phyloP scores from a whole-genome alignment of 2,888 invertebrate genomes.

The Drosophila emarginata region DNA sequence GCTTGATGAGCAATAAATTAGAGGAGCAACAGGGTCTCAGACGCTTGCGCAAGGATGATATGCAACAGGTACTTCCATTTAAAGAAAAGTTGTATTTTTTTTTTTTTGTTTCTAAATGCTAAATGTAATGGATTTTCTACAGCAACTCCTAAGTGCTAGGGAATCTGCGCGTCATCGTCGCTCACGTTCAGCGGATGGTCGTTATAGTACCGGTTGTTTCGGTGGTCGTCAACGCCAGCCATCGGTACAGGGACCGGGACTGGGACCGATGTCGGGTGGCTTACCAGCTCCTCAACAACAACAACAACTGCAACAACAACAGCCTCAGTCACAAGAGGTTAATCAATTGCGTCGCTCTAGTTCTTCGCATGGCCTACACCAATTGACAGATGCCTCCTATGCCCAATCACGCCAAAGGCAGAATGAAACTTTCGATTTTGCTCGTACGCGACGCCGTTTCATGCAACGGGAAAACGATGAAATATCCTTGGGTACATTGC shows the following conservation, averaged over 20 bases:
- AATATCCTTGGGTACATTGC: constrained; percentile 58
- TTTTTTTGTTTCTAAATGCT: too few relatives aligned
- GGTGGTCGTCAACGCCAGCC: constrained; percentile 53
- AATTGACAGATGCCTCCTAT: constrained; percentile 69
- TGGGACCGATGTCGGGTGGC: too few relatives aligned
- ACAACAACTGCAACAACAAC: constrained; percentile 5
- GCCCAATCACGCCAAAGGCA: constrained; percentile 70
- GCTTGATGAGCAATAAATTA: constrained; percentile 76
- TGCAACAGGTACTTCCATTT: constrained; percentile 67
- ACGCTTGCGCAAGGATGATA: constrained; percentile 69
- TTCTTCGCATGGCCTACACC: constrained; percentile 57
- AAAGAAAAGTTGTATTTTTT: not conserved
- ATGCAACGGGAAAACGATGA: constrained; percentile 63
- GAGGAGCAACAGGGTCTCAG: constrained; percentile 77
- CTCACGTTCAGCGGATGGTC: constrained; percentile 78
- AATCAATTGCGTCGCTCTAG: constrained; percentile 47
- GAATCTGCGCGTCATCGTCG: constrained; percentile 78
- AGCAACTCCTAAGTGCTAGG: constrained; percentile 74
- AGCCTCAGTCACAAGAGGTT: constrained; percentile 25
- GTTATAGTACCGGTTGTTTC: constrained; percentile 75
- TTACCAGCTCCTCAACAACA: not conserved
- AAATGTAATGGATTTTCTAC: not conserved
- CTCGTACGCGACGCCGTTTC: constrained; percentile 65
- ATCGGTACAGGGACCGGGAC: constrained; percentile 17
- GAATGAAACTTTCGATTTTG: constrained; percentile 61